phyloP scores from a whole-genome alignment of 2,888 invertebrate genomes.

The Himalopsyche kuldschensis region DNA sequence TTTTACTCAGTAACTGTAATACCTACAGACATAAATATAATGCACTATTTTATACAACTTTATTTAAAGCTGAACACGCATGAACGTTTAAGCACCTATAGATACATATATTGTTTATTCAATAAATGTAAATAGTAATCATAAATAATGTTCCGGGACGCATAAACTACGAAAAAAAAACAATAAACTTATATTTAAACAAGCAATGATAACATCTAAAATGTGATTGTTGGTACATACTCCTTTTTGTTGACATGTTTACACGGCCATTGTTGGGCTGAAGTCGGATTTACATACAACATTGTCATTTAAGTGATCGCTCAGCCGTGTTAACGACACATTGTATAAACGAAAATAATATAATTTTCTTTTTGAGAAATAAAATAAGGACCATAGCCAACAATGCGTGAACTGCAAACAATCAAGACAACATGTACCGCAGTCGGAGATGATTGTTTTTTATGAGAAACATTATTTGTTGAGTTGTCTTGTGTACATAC shows the following conservation, averaged over 20 bases:
- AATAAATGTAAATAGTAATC: background rate
- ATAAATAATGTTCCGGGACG: background rate
- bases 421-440: background rate
- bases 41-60: too few species aligned
- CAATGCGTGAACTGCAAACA: constrained; percentile 1
- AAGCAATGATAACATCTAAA: constrained; percentile 23
- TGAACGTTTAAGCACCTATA: too few species aligned
- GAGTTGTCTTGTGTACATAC: background rate
- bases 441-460: background rate
- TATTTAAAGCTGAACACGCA: too few species aligned
- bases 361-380: background rate
- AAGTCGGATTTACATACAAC: constrained; percentile 17
- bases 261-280: constrained; percentile 20
- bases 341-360: constrained; percentile 7
- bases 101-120: too few species aligned
- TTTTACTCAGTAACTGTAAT: too few species aligned
- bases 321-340: constrained; percentile 18
- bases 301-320: constrained; percentile 17
- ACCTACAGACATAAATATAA: too few species aligned
- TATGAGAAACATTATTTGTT: background rate
- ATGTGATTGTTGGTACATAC: constrained; percentile 11
- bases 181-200: constrained; percentile 11
- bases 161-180: background rate
- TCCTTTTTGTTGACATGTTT: constrained; percentile 26
- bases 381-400: background rate